These are phyloP conservation scores for Lasioglossum pauxillum DNA, from an alignment of 2,888 invertebrate genomes.

Conservation along the genomic window DNA sequence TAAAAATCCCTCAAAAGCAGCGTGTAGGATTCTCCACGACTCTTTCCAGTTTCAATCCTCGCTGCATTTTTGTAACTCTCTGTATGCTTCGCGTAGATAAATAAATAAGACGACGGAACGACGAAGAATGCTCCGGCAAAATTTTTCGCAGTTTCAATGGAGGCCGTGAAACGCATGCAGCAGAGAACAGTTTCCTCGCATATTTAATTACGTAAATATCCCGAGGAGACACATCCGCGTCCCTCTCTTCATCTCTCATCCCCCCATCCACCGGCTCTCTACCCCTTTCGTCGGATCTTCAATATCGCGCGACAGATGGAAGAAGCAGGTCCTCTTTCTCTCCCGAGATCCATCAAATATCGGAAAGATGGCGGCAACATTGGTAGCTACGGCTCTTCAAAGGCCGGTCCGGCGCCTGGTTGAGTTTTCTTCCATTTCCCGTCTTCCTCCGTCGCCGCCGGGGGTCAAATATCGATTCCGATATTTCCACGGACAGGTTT, in stretches of 20 bases:
- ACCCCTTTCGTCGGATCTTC: conserved; percentile 25
- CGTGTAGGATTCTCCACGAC: not conserved
- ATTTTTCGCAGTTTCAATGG: not conserved
- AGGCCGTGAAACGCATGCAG: not conserved
- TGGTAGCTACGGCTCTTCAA: conserved; percentile 64
- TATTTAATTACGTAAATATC: conserved; percentile 52
- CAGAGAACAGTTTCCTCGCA: conserved; percentile 9
- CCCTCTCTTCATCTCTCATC: not conserved
- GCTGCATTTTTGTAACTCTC: not conserved
- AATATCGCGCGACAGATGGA: conserved; percentile 62
- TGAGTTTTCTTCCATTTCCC: conserved; percentile 62
- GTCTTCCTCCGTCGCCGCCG: conserved; percentile 51
- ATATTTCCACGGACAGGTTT: conserved; percentile 69
- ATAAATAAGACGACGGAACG: not conserved
- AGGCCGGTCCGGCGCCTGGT: conserved; percentile 56
- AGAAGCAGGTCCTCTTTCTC: conserved; percentile 38
- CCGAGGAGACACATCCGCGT: not conserved
- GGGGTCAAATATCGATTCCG: conserved; percentile 77
- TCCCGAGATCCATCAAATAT: conserved; percentile 67
- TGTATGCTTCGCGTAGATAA: not conserved
- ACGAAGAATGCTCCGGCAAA: not conserved
- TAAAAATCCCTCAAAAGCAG: not conserved
- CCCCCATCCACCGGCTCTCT: not conserved
- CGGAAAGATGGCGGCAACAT: conserved; percentile 67
- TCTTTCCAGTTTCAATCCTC: not conserved